Base-by-base conservation (phyloP, 2,113 vertebrate genomes). In the Hypanus sabinus region DNA sequence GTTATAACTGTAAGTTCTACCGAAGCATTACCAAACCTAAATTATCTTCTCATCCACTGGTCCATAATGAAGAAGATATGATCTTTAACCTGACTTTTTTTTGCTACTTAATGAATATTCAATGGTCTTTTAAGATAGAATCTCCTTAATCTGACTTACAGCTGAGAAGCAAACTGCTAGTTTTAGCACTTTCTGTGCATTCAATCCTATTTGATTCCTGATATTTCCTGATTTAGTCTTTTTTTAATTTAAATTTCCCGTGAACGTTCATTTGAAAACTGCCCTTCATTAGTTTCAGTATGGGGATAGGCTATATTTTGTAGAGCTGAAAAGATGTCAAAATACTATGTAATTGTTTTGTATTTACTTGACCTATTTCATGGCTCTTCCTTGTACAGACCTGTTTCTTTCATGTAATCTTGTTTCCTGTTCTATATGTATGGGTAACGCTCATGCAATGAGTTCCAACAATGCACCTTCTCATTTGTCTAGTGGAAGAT, bases 1-100 rank as follows among this genome's bases (percentile, higher is more conserved):
- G 5, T 73, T 73, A 16, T 73, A 22, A 5, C 16, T 22, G 70
- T 73, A 5, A 73, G 70, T 5, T 20, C 70, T 1, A 73, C 20
- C 0, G 20, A 22, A 73, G 18, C 60, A 90, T 92, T 38, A 92
- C 38, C 33, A 71, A 92, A 27, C n/a, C 68, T 38, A 11, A 92
- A 38, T 10, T 38, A 73, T 27, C 65, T 46, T 73, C 36, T 75
- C 91, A 73, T 33, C 55, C 24, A 38, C 70, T 30, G 30, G 70
- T 55, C 68, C 68, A 75, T 93, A 93, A 71, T 93, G 91, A 93
- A 68, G 88, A 68, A 46, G 65, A 71, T 75, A 27, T 93, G 68
- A 93, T 93, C 71, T 93, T 71, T 71, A 93, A 93, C 33, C 70
- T 55, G 38, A 30, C 38, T 22, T 68, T 93, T 22, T 75, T 93